These are phyloP conservation scores for Anguilla obscura DNA, from an alignment of 2,797 vertebrate genomes.

Conservation along the genomic window DNA sequence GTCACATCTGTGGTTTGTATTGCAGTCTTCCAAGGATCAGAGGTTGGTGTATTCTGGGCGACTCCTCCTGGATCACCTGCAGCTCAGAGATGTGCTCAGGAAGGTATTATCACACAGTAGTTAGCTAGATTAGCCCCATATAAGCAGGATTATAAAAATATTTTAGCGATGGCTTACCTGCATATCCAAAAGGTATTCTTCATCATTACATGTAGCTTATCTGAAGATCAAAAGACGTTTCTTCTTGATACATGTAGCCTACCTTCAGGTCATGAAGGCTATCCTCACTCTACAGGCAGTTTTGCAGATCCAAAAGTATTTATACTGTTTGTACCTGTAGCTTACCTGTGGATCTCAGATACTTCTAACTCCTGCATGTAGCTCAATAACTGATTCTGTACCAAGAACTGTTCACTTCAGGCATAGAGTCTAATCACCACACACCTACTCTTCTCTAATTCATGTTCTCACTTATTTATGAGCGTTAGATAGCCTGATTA, in stretches of 20 bases:
- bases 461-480: not conserved
- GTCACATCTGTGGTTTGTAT: conserved; percentile 46
- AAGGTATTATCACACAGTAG: conserved; percentile 76
- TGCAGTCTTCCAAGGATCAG: conserved; percentile 91
- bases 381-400: not conserved
- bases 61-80: conserved; percentile 90
- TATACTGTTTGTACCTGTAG: not conserved
- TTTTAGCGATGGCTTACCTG: not conserved
- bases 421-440: not conserved
- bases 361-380: not conserved
- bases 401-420: not conserved
- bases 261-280: not conserved
- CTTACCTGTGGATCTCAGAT: not conserved
- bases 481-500: not conserved
- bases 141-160: not conserved
- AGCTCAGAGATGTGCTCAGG: conserved; percentile 93
- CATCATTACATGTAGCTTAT: not conserved
- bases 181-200: not conserved
- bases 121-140: not conserved
- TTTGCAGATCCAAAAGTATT: not conserved
- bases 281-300: conserved; percentile 47
- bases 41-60: conserved; percentile 95
- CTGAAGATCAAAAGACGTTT: not conserved
- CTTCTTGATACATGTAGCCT: not conserved
- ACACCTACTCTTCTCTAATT: not conserved